Conservation (phyloP, 1,140 invertebrate genomes). For the Carcinoscorpius rotundicauda region DNA sequence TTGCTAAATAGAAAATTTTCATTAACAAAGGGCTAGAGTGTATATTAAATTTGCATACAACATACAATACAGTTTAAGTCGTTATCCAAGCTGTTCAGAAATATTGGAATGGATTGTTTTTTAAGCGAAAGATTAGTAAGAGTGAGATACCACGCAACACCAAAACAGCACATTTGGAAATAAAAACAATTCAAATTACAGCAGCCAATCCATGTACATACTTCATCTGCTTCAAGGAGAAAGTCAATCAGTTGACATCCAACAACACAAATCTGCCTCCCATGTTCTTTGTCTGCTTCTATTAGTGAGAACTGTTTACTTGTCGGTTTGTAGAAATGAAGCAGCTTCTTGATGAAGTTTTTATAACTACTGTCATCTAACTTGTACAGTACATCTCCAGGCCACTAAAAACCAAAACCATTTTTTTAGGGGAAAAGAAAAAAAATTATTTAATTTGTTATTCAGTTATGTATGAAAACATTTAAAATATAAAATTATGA, state of each 20-base stretch:
- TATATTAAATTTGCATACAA: no score
- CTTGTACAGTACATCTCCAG: constrained; percentile 40
- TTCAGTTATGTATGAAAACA: not conserved
- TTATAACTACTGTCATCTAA: constrained; percentile 60
- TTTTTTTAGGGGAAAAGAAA: not conserved
- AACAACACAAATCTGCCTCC: constrained; percentile 50
- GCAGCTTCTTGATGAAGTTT: constrained; percentile 63
- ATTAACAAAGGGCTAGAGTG: no score
- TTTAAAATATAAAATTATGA: no score
- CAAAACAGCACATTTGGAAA: no score
- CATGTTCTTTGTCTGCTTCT: constrained; percentile 47
- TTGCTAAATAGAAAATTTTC: no score
- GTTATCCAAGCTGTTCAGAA: no score
- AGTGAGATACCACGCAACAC: no score
- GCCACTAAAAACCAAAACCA: constrained; percentile 33
- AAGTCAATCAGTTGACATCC: constrained; percentile 66
- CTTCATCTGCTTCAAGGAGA: constrained; percentile 45
- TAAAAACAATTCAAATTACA: no score
- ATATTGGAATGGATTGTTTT: no score
- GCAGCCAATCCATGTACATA: no score
- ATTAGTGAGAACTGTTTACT: constrained; percentile 60
- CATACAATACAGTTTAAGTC: no score
- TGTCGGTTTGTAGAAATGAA: constrained; percentile 76
- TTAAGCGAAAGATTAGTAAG: no score
- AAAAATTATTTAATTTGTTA: not conserved